Base-by-base conservation (phyloP, 2,888 invertebrate species). In the Silvanus unidentatus region DNA sequence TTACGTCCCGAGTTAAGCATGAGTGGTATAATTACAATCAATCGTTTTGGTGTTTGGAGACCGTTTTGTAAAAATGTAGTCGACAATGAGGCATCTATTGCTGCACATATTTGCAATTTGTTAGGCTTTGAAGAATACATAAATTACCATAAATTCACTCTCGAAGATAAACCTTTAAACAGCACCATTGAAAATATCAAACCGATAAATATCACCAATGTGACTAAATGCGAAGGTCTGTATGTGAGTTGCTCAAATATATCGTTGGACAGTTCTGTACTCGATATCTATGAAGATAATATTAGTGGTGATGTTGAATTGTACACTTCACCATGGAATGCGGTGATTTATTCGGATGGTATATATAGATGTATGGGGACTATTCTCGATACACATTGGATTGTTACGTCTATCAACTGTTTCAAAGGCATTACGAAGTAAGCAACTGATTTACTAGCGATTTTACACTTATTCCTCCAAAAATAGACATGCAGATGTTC, bases 341-440 rank as follows among this genome's bases (percentile, higher is more conserved):
- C 81, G 0, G 82, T 84, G 57, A 73, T 91, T 41, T 86, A 79
- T 65, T 73, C 78, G 1, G 80, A 88, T 60, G 89, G 90, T 2
- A 65, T 72, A 45, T 82, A 83, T 50, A 77, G 72, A 58, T 88
- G 89, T 61, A 75, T 81, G 36, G 88, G 86, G 3, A 75, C 82
- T 28, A 70, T 90, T 43, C 65, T 90, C 35, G 78, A 83, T 53
- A 62, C 73, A 2, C 70, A 79, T 12, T 88, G 88, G 86, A 74
- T 88, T 42, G 62, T 88, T 45, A 70, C 75, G 2, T 71, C 72
- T 16, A 48, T 59, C 9, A 56, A 65, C 10, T 87, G 86, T 59
- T 68, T 71, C 41, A 47, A 63, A 22, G 61, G 65, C 43, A 55
- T 75, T 41, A 63, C 68, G 11, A 49, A 47, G 79, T 78, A 63